Evolutionary conservation across 2,797 vertebrate genomes (phyloP), one percentile per base, ranked within the genome.

Genomic region (Enteromius fasciolatus): DNA sequence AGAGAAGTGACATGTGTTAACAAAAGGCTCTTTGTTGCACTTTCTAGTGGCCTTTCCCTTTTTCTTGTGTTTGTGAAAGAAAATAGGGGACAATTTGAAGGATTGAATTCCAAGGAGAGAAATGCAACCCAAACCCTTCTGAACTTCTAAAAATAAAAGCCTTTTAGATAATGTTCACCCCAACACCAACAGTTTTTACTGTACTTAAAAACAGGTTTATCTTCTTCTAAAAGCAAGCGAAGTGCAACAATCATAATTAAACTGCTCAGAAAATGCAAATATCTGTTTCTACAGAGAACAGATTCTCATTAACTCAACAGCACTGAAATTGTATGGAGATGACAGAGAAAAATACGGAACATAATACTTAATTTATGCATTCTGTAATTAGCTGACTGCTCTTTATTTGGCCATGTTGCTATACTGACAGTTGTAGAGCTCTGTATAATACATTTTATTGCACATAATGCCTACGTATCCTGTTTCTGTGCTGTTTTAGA

Each of bases 21-120:
- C 84, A 82, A 82, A 68, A 44, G 57, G 61, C 25, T 74, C 78
- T 79, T 79, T 87, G 78, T 85, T 72, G 52, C 39, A 10, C 59
- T 54, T n/a, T 28, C 36, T 20, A 23, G 3, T 9, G 12, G 50
- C 28, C 18, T 79, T 69, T 52, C 31, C 25, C 23, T 8, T 28
- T 48, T 23, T 61, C 6, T 59, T 44, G 52, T 36, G 39, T 15
- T 61, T 39, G 25, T 52, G 39, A 82, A 82, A 63, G 69, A 39
- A 80, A 52, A 80, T 59, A 57, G 64, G 14, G 18, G 9, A 84
- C 11, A 39, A 78, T 86, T 41, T 36, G 1, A 78, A 64, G 7
- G 69, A 44, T 70, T 87, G 83, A 20, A 69, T 70, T 76, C 23
- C 67, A 82, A 12, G 28, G 25, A 80, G 48, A 10, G 64, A 46